Evolutionary conservation across 1,140 invertebrate species (phyloP).

Genomic region (Drosophila equinoxialis): DNA sequence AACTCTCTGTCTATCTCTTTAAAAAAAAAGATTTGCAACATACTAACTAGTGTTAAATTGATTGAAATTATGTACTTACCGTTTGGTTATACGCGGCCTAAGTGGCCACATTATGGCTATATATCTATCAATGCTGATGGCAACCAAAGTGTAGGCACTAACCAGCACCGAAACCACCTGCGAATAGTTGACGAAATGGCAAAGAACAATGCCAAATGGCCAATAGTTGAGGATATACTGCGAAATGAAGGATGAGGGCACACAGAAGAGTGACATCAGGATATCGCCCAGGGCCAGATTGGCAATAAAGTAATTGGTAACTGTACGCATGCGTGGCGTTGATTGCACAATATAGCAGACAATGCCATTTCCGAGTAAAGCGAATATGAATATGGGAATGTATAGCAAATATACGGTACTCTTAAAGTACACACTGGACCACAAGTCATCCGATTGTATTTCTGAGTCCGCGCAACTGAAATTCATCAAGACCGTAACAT

Average conservation of each 20-base stretch:
- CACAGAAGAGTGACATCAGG: conserved; percentile 92
- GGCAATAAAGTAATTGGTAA: conserved; percentile 94
- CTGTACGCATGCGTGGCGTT: conserved; percentile 91
- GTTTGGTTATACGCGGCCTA: conserved; percentile 89
- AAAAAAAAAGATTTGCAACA: background rate
- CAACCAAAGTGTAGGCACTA: conserved; percentile 92
- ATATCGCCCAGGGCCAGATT: conserved; percentile 94
- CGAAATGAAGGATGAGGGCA: conserved; percentile 93
- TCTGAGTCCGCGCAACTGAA: conserved; percentile 56
- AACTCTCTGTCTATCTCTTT: background rate
- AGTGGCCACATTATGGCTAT: conserved; percentile 95
- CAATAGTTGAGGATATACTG: conserved; percentile 89
- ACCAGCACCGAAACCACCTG: conserved; percentile 92
- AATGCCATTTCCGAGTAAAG: conserved; percentile 90
- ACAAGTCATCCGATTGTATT: conserved; percentile 56
- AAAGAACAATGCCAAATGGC: conserved; percentile 92
- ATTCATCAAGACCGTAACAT: conserved; percentile 64
- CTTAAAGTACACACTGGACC: conserved; percentile 85
- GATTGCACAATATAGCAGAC: conserved; percentile 92
- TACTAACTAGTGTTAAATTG: no score
- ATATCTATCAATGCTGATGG: conserved; percentile 93
- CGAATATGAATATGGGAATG: conserved; percentile 88
- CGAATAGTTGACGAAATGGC: conserved; percentile 90
- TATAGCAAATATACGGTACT: conserved; percentile 89
- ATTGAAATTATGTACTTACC: conserved; percentile 79